Conservation (phyloP, 1,140 invertebrate genomes). For the Trissolcus basalis region DNA sequence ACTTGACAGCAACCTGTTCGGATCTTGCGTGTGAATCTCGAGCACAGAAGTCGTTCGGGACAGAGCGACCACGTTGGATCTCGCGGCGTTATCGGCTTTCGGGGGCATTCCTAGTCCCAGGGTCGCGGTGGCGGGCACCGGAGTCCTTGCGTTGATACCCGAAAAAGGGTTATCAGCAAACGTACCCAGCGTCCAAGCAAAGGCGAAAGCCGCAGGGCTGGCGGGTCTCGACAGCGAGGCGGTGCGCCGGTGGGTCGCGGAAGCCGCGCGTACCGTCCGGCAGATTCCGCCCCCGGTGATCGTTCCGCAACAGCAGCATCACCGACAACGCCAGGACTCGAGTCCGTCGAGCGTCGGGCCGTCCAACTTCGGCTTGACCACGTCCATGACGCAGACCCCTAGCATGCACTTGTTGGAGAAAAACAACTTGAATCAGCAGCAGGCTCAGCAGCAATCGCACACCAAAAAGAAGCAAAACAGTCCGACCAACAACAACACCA, state of each 20-base stretch:
- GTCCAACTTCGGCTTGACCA: conserved; percentile 62
- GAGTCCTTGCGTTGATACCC: conserved; percentile 72
- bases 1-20: background rate
- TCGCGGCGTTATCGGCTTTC: conserved; percentile 69
- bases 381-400: conserved; percentile 74
- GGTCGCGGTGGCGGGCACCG: conserved; percentile 75
- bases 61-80: conserved; percentile 68
- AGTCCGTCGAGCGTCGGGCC: conserved; percentile 61
- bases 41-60: conserved; percentile 11
- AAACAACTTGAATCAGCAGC: conserved; percentile 67
- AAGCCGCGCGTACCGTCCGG: conserved; percentile 72
- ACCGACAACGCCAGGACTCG: conserved; percentile 61
- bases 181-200: conserved; percentile 58
- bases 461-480: conserved; percentile 72
- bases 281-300: conserved; percentile 69
- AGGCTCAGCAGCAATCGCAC: conserved; percentile 62
- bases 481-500: conserved; percentile 75
- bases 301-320: conserved; percentile 59
- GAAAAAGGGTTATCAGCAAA: conserved; percentile 68
- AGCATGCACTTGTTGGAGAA: conserved; percentile 75
- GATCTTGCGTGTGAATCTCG: background rate
- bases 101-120: conserved; percentile 67
- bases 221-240: conserved; percentile 75
- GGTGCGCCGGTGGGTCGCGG: conserved; percentile 75
- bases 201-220: conserved; percentile 73